Evolutionary conservation across 30 jellyfish, hydroid and myxozoan genomes (phyloP), one percentile per base, ranked within the genome.

Genomic region (Chironex yamaguchii): DNA sequence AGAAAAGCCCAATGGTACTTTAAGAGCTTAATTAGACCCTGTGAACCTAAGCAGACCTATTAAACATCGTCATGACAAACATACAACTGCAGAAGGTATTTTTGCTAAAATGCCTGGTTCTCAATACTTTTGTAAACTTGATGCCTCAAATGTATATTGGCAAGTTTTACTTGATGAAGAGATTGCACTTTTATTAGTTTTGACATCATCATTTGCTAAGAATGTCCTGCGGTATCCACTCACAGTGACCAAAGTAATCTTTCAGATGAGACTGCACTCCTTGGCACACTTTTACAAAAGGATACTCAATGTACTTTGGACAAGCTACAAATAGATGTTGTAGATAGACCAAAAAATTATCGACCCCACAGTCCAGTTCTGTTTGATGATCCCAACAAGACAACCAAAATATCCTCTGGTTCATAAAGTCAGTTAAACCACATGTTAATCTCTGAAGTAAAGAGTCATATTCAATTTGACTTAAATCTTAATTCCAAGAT

Each of bases 41-140:
- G 67, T n/a, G 11, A 28, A 36, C 20, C 89, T 81, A 29, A 86
- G 62, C 53, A 50, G 53, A 86, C 89, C 91, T 32, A 27, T 86
- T 25, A 81, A 86, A 36, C 69, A 88, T 62, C 66, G 81, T 17
- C 96, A 76, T 36, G 36, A 86, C 67, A 23, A 34, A 17, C 92
- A 79, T 9, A 90, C 96, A 9, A 48, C 96, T 2, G 29, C 85
- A 13, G 92, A 82, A 28, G 92, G 72, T 29, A 22, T 82, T 3
- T 9, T 82, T 12, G 36, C 96, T 22, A 21, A 65, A 34, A 34
- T 86, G 65, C 26, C 96, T 26, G 96, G 96, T 24, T 96, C 96
- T 0, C 17, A 31, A 23, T 17, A 28, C 34, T 86, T 86, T 58
- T 28, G 85, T 12, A 83, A 49, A 50, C 63, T 86, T 4, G 90